Evolutionary conservation across 2,113 vertebrate genomes (phyloP), one percentile per base, ranked within the genome.

Genomic region (Gopherus flavomarginatus): DNA sequence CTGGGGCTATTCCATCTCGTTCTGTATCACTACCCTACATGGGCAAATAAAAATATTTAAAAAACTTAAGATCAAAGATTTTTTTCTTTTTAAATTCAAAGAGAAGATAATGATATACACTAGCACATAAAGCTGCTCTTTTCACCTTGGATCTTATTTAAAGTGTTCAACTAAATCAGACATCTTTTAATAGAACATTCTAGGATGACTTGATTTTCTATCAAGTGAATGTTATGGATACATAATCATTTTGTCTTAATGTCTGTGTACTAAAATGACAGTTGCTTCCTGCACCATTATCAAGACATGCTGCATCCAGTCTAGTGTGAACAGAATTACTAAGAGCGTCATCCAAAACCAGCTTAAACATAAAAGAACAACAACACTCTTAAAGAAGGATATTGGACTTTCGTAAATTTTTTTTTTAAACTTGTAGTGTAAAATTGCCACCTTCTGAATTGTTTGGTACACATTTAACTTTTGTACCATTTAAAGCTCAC

Each of bases 21-120:
- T 99, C 98, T 93, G 98, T 98, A 96, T 99, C 99, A 96, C 99
- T 99, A 97, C 98, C 98, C 99, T 99, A 86, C 49, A 97, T 2
- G 19, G 0, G 38, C 91, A 96, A 87, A 62, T 94, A 57, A 97
- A 69, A 83, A 94, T 2, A 1, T 77, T 94, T 78, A 16, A 81
- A 16, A 81, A 78, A 47, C 3, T 78, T 78, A 44, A 44, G 11
- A 26, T 72, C n/a, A 26, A 77, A 56, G 93, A 89, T 8, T 47
- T 86, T 69, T 88, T 81, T 35, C 19, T 81, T 81, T 47, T 52
- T 38, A 38, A 35, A 19, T 35, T 38, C 12, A 72, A 72, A 72
- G 35, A 81, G 14, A 81, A 10, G 47, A 50, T 52, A 10, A 53
- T 24, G 50, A 31, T 14, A 42, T 6, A 44, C 16, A 26, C 19